Percentiles rank a stretch among this genome's conserved stretches.
These are phyloP conservation scores for Sturmia bella DNA, from an alignment of 2,888 invertebrate genomes.

Conservation along the genomic window DNA sequence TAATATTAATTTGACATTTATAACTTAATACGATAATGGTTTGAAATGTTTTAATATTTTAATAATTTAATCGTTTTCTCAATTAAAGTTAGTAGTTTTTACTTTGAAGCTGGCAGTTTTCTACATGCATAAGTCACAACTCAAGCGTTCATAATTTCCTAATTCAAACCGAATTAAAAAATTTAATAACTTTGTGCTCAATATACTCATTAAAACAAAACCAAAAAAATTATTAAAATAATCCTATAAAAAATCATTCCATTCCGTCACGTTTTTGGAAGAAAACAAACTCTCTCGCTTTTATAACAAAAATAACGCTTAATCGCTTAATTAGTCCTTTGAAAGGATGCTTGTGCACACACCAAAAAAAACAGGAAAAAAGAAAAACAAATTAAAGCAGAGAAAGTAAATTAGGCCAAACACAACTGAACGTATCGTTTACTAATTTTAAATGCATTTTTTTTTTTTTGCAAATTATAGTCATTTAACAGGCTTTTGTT, in stretches of 20 bases:
- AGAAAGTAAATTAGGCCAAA: conserved; percentile 54
- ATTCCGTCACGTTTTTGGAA: no score
- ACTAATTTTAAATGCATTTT: conserved; percentile 48
- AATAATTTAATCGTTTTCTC: no score
- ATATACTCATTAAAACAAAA: no score
- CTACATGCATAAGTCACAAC: no score
- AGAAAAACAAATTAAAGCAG: neutral
- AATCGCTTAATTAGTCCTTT: conserved; percentile 63
- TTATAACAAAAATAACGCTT: conserved; percentile 41
- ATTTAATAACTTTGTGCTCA: no score
- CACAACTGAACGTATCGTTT: conserved; percentile 44
- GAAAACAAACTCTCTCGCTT: conserved; percentile 32
- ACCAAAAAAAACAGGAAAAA: neutral
- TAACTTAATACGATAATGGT: no score
- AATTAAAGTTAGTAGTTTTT: no score
- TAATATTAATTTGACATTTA: neutral
- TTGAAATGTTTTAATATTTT: no score
- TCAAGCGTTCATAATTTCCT: no score
- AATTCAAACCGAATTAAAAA: no score
- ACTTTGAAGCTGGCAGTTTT: no score
- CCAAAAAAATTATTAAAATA: no score
- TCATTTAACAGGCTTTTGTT: conserved; percentile 47
- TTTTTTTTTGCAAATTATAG: conserved; percentile 32
- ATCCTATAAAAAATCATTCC: neutral
- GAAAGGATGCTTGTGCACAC: neutral